Evolutionary conservation across 2,113 vertebrate genomes (phyloP).

Genomic region (Platichthys stellatus): DNA sequence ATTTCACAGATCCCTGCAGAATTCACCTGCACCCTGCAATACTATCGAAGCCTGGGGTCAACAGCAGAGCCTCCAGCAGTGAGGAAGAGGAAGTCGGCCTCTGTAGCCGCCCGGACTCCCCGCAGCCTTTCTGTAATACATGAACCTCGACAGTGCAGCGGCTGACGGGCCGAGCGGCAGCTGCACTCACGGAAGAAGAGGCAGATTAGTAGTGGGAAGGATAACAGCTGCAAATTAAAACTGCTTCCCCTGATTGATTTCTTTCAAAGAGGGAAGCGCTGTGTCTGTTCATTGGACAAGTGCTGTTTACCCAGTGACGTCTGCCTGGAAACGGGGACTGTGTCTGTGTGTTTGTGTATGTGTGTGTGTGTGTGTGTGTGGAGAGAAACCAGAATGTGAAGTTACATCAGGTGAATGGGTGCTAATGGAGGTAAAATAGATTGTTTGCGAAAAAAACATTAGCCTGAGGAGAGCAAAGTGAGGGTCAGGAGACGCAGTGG

Average conservation of each 20-base stretch:
- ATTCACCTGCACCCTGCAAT: neutral
- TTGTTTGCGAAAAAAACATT: neutral
- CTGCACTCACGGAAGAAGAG: constrained; percentile 41
- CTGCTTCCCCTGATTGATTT: constrained; percentile 53
- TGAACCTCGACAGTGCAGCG: neutral
- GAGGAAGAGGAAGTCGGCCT: neutral
- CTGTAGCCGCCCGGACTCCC: neutral
- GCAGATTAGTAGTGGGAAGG: constrained; percentile 60
- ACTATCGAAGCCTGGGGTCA: constrained; percentile 3
- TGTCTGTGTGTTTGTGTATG: neutral
- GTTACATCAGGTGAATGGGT: neutral
- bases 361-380: neutral
- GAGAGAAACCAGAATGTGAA: neutral
- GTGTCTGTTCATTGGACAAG: constrained; percentile 6
- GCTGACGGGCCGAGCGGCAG: constrained; percentile 32
- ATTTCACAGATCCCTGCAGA: neutral
- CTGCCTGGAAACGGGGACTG: constrained; percentile 1
- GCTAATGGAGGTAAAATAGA: too few species aligned
- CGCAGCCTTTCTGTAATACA: constrained; percentile 23
- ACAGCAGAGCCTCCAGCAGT: neutral
- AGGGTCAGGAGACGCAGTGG: constrained; percentile 25
- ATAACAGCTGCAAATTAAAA: constrained; percentile 70
- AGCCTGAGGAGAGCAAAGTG: neutral
- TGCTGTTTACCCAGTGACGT: constrained; percentile 39
- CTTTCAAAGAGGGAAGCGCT: constrained; percentile 47